Evolutionary conservation across 1,140 invertebrate species (phyloP), one percentile per base, ranked within the genome.

Genomic region (Hycleus cichorii): DNA sequence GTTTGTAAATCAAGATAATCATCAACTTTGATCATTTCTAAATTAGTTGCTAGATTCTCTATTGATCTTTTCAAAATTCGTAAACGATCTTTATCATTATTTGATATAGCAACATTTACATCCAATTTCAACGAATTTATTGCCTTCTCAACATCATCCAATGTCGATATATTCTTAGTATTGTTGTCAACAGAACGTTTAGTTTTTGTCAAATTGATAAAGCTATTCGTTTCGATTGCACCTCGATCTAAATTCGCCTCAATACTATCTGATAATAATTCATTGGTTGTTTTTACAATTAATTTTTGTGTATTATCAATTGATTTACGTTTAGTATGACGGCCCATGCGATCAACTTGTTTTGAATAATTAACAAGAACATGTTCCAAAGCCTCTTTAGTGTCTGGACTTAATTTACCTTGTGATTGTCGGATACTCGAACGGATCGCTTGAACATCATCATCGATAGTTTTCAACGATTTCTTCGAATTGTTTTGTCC

Each of bases 21-120:
- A n/a, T 54, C 27, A 5, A 60, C 47, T 10, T 61, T 27, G n/a
- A 67, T 57, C 56, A 64, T 49, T 25, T 67, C 60, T 4, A 67
- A 44, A 12, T 64, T 58, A 1, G 51, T 57, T 25, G 63, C 59
- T 10, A 67, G 44, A 4, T 42, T 44, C 45, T 53, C 42, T 4
- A 53, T 32, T 7, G 51, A 53, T 12, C 45, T 53, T 3, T 9
- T n/a, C 25, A 53, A 46, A 38, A 53, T 46, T 24, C 46, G 40
- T 12, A 53, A 10, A 8, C 42, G 42, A 12, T 12, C 39, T 12
- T 26, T 53, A 18, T 53, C 51, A 18, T 32, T 26, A 12, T 53
- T 53, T 2, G 42, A 38, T 53, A 46, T 10, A 5, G 51, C 51
- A 11, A 45, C 42, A 18, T 44, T 53, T 10, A 53, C 7, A 6